Evolutionary conservation across 2,888 invertebrate species (phyloP).

Genomic region (Acanthosepion pharaonis): DNA sequence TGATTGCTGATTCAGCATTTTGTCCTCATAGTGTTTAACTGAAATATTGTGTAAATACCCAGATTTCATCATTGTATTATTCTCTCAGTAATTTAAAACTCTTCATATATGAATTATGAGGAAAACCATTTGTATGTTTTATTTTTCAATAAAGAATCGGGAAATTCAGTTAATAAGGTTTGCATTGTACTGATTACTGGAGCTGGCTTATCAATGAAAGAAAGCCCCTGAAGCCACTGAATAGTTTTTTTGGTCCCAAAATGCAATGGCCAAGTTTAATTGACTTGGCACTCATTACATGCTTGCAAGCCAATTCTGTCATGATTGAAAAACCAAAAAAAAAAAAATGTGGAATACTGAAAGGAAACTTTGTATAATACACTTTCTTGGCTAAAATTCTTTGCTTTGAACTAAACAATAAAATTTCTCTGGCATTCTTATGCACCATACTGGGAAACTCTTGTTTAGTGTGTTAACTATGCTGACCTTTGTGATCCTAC

Average conservation of each 20-base stretch:
- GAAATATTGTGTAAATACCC: background rate
- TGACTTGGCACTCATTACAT: slow-evolving; percentile 17
- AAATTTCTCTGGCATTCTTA: background rate
- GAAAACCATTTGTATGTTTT: background rate
- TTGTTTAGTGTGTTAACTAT: background rate
- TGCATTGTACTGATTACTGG: background rate
- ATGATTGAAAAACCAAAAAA: background rate
- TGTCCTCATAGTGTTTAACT: background rate
- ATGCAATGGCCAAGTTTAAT: background rate
- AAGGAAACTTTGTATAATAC: background rate
- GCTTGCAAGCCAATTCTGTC: background rate
- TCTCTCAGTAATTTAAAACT: background rate
- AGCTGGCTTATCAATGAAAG: background rate
- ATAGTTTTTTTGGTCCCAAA: background rate
- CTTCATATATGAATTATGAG: background rate
- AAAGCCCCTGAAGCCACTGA: background rate
- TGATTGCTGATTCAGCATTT: background rate
- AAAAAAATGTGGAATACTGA: background rate
- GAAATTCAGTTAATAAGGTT: background rate
- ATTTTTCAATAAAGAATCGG: background rate
- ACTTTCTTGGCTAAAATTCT: background rate
- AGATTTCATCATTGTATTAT: background rate
- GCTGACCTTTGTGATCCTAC: too few relatives aligned
- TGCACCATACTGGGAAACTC: background rate
- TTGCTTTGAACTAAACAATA: background rate